Evolutionary conservation across 2,888 invertebrate species (phyloP), one percentile per base, ranked within the genome.

Genomic region (Allygus modestus): DNA sequence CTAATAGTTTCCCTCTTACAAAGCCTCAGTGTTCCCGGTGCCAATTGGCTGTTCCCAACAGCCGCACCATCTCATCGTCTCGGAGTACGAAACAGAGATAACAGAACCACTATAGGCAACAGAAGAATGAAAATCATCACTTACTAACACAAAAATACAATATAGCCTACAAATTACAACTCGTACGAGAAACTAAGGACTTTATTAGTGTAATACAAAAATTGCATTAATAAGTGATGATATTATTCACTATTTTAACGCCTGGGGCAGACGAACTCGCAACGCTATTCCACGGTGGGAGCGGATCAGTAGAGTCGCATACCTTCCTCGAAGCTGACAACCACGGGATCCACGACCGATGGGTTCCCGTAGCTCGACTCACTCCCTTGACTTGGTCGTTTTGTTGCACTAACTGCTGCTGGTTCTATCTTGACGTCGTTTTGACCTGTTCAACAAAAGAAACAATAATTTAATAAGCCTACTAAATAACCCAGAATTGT

Each of bases 261-360:
- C 73, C 73, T 73, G 65, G 65, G 33, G 41, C 37, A 41, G 73
- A 41, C 5, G 73, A 73, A n/a, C 73, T 73, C 20, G 37, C 4
- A 28, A 65, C 31, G 26, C 65, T 65, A 65, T 65, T 65, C 31
- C 41, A 73, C 43, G 33, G 73, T 12, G 69, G 17, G 31, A 73
- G 82, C 43, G 12, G 23, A 75, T 83, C 83, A 94, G 93, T 94
- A 94, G 91, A 95, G 93, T 90, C 94, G 93, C 95, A 95, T 95
- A 94, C 95, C 95, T 94, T 95, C 95, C 92, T 95, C 95, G 91
- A 95, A 95, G 92, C 94, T 94, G 89, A 95, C 95, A 89, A 95
- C 95, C 88, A 95, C 92, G 58, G 95, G 94, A 90, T 95, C 95
- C 87, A 94, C 95, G 87, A 94, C 94, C 77, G 93, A 93, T 87